phyloP scores from a whole-genome alignment of 2,888 invertebrate genomes.

The Callyntrura guangdongensis region DNA sequence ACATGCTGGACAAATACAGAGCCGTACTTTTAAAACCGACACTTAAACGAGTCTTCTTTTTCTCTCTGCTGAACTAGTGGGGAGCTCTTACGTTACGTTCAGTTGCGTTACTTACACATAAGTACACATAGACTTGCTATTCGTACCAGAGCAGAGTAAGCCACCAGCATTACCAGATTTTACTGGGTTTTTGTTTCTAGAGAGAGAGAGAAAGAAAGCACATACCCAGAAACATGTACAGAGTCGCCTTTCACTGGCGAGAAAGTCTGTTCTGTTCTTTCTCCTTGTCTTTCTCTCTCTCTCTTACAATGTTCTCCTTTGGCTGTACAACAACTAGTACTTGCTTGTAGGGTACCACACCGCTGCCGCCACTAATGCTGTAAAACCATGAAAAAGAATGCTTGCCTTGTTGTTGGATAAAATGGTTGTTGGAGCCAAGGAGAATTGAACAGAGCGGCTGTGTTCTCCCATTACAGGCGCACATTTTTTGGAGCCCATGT shows the following conservation, averaged over 20 bases:
- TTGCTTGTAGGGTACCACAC: not conserved
- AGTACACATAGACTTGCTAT: not conserved
- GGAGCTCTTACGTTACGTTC: not conserved
- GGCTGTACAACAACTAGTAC: not conserved
- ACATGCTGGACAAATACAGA: not conserved
- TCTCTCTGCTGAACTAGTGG: not conserved
- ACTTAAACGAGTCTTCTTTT: conserved; percentile 37
- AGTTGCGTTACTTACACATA: not conserved
- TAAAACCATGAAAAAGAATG: conserved; percentile 41
- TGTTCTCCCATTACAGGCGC: not conserved
- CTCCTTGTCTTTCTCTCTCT: not conserved
- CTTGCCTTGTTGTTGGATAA: conserved; percentile 13
- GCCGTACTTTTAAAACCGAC: conserved; percentile 22
- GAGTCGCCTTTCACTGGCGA: not conserved
- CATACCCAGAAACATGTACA: not conserved
- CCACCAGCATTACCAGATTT: conserved; percentile 55
- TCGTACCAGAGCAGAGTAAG: not conserved
- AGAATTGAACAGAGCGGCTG: not conserved
- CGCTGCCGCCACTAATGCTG: conserved; percentile 33
- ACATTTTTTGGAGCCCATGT: no score
- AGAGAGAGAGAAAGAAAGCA: conserved; percentile 1
- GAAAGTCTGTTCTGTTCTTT: conserved; percentile 22
- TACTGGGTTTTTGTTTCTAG: conserved; percentile 30
- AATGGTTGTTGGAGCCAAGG: not conserved
- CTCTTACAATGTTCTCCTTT: not conserved